Conservation (phyloP, 2,797 vertebrate species). For the Pangasius macronema region DNA sequence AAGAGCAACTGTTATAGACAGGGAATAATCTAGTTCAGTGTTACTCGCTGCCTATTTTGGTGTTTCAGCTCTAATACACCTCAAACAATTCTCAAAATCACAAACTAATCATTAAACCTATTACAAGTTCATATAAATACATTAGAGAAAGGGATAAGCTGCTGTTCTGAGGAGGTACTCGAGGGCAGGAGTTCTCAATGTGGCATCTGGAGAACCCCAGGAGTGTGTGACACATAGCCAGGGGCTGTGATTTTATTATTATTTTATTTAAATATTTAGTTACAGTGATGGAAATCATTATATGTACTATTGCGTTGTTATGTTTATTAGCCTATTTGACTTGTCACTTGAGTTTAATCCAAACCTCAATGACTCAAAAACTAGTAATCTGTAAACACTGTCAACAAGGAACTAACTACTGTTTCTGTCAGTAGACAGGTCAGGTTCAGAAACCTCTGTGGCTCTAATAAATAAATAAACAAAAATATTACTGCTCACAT, state of each 20-base stretch:
- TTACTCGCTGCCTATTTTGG: background rate
- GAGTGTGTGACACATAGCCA: background rate
- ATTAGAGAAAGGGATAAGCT: background rate
- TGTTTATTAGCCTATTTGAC: background rate
- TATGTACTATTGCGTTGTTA: background rate
- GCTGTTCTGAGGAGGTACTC: too few species aligned
- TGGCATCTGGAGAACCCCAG: background rate
- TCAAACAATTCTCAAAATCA: background rate
- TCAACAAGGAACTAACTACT: background rate
- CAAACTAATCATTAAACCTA: background rate
- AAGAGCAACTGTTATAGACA: conserved; percentile 12
- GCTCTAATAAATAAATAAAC: background rate
- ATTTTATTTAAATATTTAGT: background rate
- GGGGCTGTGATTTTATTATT: background rate
- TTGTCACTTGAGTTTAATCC: background rate
- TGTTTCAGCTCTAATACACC: background rate
- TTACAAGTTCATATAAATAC: background rate
- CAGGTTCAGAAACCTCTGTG: background rate
- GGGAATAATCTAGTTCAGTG: background rate
- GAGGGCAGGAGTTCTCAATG: too few species aligned
- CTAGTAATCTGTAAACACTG: background rate
- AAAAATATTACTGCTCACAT: background rate
- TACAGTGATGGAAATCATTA: background rate
- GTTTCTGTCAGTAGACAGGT: background rate
- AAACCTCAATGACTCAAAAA: background rate